Conservation (phyloP, 2,888 invertebrate genomes). For the Pachymerium ferrugineum region DNA sequence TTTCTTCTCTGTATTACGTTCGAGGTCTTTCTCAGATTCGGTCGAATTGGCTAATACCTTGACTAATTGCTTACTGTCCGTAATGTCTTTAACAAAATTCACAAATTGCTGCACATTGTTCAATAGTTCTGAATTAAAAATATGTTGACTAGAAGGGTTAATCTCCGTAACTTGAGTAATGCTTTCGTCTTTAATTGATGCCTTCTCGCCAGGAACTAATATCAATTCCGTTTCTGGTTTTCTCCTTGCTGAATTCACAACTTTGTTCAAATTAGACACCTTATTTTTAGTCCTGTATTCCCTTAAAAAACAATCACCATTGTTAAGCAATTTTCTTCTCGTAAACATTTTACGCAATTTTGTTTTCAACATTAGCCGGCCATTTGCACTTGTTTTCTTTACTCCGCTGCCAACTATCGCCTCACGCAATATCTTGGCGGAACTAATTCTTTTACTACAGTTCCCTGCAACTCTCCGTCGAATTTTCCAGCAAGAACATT, state of each 20-base stretch:
- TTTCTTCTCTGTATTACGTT: neutral
- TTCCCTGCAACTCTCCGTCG: neutral
- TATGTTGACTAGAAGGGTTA: neutral
- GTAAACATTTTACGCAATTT: neutral
- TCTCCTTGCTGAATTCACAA: neutral
- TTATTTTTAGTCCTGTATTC: slow-evolving; percentile 16
- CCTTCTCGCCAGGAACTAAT: neutral
- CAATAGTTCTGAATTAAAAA: neutral
- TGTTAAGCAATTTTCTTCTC: neutral
- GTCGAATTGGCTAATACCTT: slow-evolving; percentile 10
- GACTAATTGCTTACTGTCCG: slow-evolving; percentile 27
- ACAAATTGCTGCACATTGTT: slow-evolving; percentile 28
- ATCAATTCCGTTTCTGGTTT: neutral
- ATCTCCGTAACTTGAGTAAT: too few relatives aligned
- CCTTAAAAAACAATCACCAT: neutral
- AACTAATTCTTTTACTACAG: neutral
- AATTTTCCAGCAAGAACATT: too few relatives aligned
- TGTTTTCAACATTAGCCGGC: neutral
- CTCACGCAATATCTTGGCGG: too few relatives aligned
- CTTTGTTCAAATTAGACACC: neutral
- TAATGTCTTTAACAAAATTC: slow-evolving; percentile 30
- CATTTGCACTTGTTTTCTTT: neutral
- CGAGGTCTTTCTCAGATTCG: neutral
- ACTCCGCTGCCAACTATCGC: neutral
- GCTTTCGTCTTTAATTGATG: too few relatives aligned